Base-by-base conservation (phyloP, 2,888 invertebrate genomes). In the Drosophila putrida region DNA sequence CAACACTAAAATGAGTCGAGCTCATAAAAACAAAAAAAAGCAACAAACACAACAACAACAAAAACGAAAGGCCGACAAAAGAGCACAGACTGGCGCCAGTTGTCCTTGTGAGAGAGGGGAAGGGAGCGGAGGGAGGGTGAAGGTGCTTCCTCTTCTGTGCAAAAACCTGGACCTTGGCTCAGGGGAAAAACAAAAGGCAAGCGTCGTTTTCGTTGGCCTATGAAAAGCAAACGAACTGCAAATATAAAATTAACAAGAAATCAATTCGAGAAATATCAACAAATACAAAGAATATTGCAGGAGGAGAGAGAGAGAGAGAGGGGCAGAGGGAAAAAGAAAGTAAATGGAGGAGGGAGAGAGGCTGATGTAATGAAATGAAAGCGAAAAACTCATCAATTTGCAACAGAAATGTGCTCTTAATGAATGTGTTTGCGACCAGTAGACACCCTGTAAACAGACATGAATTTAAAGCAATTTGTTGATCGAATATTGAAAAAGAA, bases 231-330 rank as follows among this genome's bases (percentile, higher is more conserved):
- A 87, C 85, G 78, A 85, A 77, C 88, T 85, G 88, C 79, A 85
- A 86, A 86, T 86, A 85, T 80, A 80, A 87, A 86, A 86, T 86
- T 86, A 86, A 86, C 82, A 87, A 87, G 85, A 84, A 85, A 85
- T 87, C 85, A 87, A 87, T 85, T 82, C 74, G 70, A 57, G 71
- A 76, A 78, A 68, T 63, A 63, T 71, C 59, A 63, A 50, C 47
- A 63, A 55, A 63, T 46, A 36, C 25, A 27, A 6, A 15, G 31
- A 46, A 33, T 11, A 25, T 10, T 6, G 1, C 0, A 41, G 31
- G 10, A 15, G 10, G 5, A 10, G 43, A 44, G 35, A 6, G 36
- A 43, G 33, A 11, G 0, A 11, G 35, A 28, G 39, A 15, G 9
- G 5, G 6, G 27, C n/a, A 4, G 36, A n/a, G 38, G 10, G 1